A percentile compares a stretch with the other conserved stretches of the same genome.
Conservation (phyloP, 1,140 invertebrate species). For the Neodiprion fabricii region DNA sequence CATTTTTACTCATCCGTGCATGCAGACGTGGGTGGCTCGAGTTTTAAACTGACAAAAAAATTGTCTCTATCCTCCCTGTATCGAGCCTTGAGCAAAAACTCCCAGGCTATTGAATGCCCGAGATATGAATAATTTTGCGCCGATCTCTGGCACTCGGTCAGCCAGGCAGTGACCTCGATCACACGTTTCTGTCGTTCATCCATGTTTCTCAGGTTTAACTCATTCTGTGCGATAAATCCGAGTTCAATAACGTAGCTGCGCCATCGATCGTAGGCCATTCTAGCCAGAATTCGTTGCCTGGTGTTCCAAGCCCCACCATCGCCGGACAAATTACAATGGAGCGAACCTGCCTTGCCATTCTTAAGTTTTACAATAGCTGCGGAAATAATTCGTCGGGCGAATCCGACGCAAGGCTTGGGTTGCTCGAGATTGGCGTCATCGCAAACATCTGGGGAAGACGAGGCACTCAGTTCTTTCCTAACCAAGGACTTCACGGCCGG, state of each 20-base stretch:
- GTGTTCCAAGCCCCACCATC: not conserved
- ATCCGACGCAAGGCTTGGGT: slow-evolving; percentile 12
- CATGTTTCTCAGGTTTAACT: slow-evolving; percentile 37
- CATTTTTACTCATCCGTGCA: not conserved
- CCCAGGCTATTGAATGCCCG: slow-evolving; percentile 51
- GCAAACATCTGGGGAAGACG: slow-evolving; percentile 14
- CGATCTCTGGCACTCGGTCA: slow-evolving; percentile 52
- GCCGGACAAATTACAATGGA: not conserved
- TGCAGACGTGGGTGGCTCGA: slow-evolving; percentile 44
- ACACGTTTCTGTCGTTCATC: slow-evolving; percentile 43
- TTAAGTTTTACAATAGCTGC: slow-evolving; percentile 27
- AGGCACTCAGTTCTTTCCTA: slow-evolving; percentile 18
- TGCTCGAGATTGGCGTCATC: not conserved
- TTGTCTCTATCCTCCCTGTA: slow-evolving; percentile 62
- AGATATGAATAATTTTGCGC: slow-evolving; percentile 51
- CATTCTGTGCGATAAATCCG: slow-evolving; percentile 38
- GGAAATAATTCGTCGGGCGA: slow-evolving; percentile 30
- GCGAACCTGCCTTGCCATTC: not conserved
- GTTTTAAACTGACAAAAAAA: slow-evolving; percentile 55
- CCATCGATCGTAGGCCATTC: slow-evolving; percentile 38
- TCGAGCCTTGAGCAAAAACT: slow-evolving; percentile 61
- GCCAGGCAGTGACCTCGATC: slow-evolving; percentile 41
- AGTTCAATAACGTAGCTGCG: slow-evolving; percentile 32
- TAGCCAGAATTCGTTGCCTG: slow-evolving; percentile 28
- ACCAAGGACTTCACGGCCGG: slow-evolving; percentile 33